Conservation (phyloP, 2,888 invertebrate species). For the Scrobipalpa atriplicella region DNA sequence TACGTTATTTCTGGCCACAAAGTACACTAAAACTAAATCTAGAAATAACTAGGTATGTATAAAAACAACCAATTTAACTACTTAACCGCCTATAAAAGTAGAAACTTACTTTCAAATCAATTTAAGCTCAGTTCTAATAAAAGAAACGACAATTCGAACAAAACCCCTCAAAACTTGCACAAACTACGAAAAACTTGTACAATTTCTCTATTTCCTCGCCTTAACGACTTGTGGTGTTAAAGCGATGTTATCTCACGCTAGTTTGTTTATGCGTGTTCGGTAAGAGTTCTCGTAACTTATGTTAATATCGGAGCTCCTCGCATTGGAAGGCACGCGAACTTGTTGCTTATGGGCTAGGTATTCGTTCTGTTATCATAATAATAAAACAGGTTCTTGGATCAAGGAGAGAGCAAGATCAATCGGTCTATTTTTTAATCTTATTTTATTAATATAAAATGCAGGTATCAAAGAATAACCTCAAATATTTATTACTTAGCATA, state of each 20-base stretch:
- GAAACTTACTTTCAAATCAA: not conserved
- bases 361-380: constrained; percentile 9
- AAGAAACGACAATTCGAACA: constrained; percentile 5
- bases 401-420: too few relatives aligned
- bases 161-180: not conserved
- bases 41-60: not conserved
- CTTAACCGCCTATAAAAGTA: not conserved
- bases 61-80: not conserved
- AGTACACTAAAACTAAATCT: too few relatives aligned
- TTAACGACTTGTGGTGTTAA: constrained; percentile 31
- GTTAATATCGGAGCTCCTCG: constrained; percentile 57
- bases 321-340: constrained; percentile 66
- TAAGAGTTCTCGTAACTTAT: constrained; percentile 56
- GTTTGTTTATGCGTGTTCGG: constrained; percentile 51
- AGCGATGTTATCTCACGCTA: constrained; percentile 38
- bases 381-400: not conserved
- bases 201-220: constrained; percentile 6
- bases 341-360: constrained; percentile 62
- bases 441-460: too few relatives aligned
- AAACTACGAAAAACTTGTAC: not conserved
- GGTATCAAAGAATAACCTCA: too few relatives aligned
- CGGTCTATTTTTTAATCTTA: too few relatives aligned
- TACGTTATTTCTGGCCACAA: too few relatives aligned
- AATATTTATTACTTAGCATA: too few relatives aligned
- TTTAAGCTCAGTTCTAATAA: not conserved